A percentile compares a stretch with the other conserved stretches of the same genome.
phyloP scores from a whole-genome alignment of 2,113 vertebrate species.

The Hypocryptadius cinnamomeus region DNA sequence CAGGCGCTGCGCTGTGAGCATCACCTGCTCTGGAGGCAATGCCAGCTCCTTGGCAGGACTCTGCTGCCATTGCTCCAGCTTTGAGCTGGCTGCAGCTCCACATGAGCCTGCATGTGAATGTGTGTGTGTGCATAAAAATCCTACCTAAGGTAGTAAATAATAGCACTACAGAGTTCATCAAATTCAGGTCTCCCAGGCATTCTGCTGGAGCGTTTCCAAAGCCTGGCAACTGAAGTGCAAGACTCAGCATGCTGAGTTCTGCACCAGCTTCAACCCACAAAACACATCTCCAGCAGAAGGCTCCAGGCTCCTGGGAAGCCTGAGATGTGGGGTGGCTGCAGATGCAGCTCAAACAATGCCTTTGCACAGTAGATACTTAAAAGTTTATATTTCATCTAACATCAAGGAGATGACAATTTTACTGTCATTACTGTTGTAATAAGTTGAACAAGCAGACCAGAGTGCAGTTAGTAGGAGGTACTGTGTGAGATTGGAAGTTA shows the following conservation, averaged over 20 bases:
- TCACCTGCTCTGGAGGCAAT: accelerated
- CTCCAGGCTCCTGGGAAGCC: neutral
- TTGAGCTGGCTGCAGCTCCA: neutral
- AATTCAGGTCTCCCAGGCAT: neutral
- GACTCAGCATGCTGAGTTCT: neutral
- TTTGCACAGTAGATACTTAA: neutral
- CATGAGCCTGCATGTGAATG: accelerated
- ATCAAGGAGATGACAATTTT: neutral
- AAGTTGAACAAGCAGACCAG: neutral
- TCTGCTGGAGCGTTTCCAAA: conserved; percentile 34
- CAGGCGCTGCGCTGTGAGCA: neutral
- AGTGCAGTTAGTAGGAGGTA: neutral
- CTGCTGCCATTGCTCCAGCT: neutral
- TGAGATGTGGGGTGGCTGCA: neutral
- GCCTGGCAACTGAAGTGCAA: neutral
- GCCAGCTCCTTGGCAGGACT: neutral
- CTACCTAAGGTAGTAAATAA: neutral
- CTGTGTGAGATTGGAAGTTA: neutral
- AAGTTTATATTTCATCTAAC: neutral
- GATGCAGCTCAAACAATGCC: neutral
- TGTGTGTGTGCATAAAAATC: neutral
- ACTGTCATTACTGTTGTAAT: neutral
- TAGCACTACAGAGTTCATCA: neutral
- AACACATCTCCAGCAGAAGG: neutral
- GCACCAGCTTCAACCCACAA: neutral